Conservation (phyloP, 2,113 vertebrate genomes). For the Caranx melampygus region DNA sequence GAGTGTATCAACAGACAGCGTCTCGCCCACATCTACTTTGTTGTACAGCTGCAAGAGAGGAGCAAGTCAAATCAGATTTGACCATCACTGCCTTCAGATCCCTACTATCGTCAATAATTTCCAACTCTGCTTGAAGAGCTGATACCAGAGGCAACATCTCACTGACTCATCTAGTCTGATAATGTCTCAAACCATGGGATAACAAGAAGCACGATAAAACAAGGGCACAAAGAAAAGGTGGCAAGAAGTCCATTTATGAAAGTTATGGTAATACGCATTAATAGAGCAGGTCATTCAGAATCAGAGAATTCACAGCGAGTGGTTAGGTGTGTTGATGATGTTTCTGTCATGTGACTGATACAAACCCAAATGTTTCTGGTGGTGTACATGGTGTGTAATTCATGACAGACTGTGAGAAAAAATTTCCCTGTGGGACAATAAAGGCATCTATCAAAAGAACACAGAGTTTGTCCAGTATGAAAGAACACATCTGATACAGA, state of each 20-base stretch:
- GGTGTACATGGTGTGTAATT: too few species aligned
- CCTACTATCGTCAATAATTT: slow-evolving; percentile 50
- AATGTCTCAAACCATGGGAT: slow-evolving; percentile 50
- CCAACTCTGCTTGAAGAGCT: slow-evolving; percentile 35
- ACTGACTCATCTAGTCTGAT: slow-evolving; percentile 55
- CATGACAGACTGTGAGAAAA: too few species aligned
- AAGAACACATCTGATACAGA: too few species aligned
- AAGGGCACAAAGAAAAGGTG: slow-evolving; percentile 41
- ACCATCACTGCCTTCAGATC: slow-evolving; percentile 51
- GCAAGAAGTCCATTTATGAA: slow-evolving; percentile 22
- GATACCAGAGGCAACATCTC: slow-evolving; percentile 41
- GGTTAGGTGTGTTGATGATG: background rate
- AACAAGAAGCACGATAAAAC: slow-evolving; percentile 50
- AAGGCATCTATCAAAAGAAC: too few species aligned
- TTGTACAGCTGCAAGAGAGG: slow-evolving; percentile 88
- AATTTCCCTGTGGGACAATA: too few species aligned
- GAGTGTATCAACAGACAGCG: slow-evolving; percentile 86
- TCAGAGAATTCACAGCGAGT: background rate
- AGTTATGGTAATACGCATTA: background rate
- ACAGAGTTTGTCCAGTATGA: background rate
- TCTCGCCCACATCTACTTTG: slow-evolving; percentile 80
- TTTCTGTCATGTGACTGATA: too few species aligned
- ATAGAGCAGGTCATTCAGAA: background rate
- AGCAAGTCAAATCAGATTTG: slow-evolving; percentile 52
- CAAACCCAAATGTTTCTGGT: too few species aligned